Evolutionary conservation across 2,888 invertebrate species (phyloP).

Genomic region (Rhagonycha fulva): DNA sequence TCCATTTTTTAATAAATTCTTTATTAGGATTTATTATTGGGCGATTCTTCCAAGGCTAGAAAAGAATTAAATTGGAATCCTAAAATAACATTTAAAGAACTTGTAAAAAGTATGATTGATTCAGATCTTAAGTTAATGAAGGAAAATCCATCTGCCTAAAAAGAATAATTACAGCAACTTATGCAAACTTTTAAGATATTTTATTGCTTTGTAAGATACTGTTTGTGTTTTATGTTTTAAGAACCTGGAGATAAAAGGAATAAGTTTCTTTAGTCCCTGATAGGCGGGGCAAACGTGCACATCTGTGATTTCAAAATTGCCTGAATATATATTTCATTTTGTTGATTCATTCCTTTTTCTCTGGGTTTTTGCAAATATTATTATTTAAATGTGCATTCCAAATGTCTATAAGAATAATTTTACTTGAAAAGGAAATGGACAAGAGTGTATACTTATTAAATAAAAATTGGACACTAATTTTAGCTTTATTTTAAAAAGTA

Average conservation of each 20-base stretch:
- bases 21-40: constrained; percentile 79
- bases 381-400: not conserved
- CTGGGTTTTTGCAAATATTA: not conserved
- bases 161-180: not conserved
- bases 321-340: not conserved
- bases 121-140: constrained; percentile 91
- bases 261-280: not conserved
- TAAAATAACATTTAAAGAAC: constrained; percentile 76
- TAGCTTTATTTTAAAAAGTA: not conserved
- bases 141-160: constrained; percentile 78
- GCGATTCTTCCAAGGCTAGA: constrained; percentile 93
- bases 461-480: not conserved
- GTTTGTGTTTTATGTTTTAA: not conserved
- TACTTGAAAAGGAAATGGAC: not conserved
- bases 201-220: not conserved
- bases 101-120: constrained; percentile 94
- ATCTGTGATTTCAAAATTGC: too few relatives aligned
- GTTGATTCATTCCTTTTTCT: not conserved
- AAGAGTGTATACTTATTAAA: not conserved
- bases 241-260: not conserved
- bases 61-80: constrained; percentile 86
- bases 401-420: not conserved
- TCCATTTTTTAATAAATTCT: not conserved
- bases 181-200: not conserved
- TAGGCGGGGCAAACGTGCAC: too few relatives aligned